Conservation (phyloP, 2,888 invertebrate species). For the Eupithecia centaureata region DNA sequence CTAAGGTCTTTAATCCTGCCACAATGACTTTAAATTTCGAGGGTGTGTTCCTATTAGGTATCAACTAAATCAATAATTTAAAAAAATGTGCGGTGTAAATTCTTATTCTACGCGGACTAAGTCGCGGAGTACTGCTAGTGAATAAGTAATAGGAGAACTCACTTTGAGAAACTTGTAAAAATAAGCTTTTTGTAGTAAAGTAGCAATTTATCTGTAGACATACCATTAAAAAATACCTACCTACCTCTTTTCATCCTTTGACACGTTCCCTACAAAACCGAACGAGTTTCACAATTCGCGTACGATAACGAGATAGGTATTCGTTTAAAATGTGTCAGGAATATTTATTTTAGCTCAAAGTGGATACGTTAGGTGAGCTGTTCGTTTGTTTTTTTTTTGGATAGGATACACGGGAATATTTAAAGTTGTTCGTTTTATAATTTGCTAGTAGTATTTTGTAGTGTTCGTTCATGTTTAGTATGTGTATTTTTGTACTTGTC, state of each 20-base stretch:
- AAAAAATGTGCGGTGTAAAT: too few relatives aligned
- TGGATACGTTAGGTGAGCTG: background rate
- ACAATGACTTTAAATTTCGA: too few relatives aligned
- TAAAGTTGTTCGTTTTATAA: too few relatives aligned
- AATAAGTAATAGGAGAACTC: background rate
- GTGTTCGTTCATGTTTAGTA: too few relatives aligned
- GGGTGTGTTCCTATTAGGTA: too few relatives aligned
- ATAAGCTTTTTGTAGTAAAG: background rate
- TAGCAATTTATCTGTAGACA: background rate
- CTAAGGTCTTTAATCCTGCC: too few relatives aligned
- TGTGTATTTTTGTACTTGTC: too few relatives aligned
- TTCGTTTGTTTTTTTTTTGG: background rate
- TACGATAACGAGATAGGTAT: constrained; percentile 20
- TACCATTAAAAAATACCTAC: background rate
- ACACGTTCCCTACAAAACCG: constrained; percentile 16
- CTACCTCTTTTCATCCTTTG: background rate
- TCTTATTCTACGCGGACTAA: too few relatives aligned
- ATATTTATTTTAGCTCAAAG: constrained; percentile 7
- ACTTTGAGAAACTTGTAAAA: background rate
- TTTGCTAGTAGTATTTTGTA: too few relatives aligned
- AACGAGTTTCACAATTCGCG: constrained; percentile 7
- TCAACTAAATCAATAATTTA: too few relatives aligned
- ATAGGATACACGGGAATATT: too few relatives aligned
- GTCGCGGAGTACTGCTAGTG: too few relatives aligned
- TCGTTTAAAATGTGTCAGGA: constrained; percentile 11